phyloP scores from a whole-genome alignment of 2,888 invertebrate genomes.

The Cephus spinipes region DNA sequence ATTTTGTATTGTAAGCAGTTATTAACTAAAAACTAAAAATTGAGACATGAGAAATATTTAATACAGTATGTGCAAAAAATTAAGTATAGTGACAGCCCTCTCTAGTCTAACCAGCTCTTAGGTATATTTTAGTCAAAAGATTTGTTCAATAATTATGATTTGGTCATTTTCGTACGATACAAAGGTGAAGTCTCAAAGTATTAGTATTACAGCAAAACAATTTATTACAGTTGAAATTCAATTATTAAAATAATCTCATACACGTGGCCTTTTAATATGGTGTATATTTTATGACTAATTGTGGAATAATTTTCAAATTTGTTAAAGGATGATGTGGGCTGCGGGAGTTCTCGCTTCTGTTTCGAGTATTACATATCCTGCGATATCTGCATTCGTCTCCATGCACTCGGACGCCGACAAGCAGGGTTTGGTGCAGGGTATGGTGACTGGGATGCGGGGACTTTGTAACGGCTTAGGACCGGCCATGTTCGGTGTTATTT shows the following conservation, averaged over 20 bases:
- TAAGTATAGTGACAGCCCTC: not conserved
- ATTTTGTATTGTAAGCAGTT: not conserved
- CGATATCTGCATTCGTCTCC: constrained; percentile 98
- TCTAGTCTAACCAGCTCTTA: not conserved
- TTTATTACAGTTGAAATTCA: not conserved
- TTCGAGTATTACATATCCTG: constrained; percentile 97
- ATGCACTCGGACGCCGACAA: constrained; percentile 98
- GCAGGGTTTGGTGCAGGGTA: constrained; percentile 96
- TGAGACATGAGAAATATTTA: too few relatives aligned
- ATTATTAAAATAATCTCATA: not conserved
- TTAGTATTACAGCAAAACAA: not conserved
- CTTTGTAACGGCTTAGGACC: constrained; percentile 98
- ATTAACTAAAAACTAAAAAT: too few relatives aligned
- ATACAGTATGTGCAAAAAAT: not conserved
- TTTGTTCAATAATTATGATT: not conserved
- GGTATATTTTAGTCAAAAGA: not conserved
- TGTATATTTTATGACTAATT: not conserved
- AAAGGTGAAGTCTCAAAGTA: not conserved
- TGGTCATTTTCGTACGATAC: not conserved
- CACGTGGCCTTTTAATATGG: not conserved
- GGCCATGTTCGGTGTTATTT: constrained; percentile 98
- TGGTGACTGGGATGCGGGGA: constrained; percentile 98
- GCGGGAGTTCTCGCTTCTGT: constrained; percentile 96
- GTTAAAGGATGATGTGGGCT: constrained; percentile 96
- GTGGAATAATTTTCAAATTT: not conserved